Evolutionary conservation across 2,113 vertebrate genomes (phyloP).

Genomic region (Procapra przewalskii): DNA sequence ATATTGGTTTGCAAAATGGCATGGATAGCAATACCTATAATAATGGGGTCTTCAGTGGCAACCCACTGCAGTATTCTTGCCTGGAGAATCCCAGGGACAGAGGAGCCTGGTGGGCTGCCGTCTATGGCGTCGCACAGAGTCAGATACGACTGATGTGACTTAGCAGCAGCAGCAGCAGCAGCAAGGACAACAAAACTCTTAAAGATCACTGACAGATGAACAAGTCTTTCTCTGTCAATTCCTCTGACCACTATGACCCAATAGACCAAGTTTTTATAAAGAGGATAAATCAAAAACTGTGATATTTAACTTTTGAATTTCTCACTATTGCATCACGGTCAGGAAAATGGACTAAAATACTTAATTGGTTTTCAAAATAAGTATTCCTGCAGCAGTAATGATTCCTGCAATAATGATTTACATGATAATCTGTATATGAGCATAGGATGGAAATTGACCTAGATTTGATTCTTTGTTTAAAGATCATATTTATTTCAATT

Average conservation of each 20-base stretch:
- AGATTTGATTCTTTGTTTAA: background rate
- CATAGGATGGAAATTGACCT: background rate
- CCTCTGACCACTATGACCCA: background rate
- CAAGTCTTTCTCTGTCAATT: background rate
- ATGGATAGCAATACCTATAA: background rate
- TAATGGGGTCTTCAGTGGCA: background rate
- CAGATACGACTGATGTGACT: background rate
- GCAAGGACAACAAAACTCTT: background rate
- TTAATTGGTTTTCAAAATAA: background rate
- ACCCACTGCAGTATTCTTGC: background rate
- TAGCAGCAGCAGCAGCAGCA: background rate
- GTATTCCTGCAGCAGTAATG: background rate
- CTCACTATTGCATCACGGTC: background rate
- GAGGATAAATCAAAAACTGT: background rate
- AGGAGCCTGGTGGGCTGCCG: background rate
- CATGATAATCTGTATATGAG: background rate
- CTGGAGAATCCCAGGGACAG: background rate
- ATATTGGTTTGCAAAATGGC: background rate
- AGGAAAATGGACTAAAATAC: background rate
- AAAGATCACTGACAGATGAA: background rate
- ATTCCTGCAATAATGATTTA: background rate
- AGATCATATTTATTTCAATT: background rate
- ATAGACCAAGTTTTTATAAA: background rate
- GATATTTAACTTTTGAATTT: background rate
- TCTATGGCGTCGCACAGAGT: background rate